A percentile compares a stretch with the other conserved stretches of the same genome.
phyloP scores from a whole-genome alignment of 2,113 vertebrate species.

The Petrocephalus zakoni region DNA sequence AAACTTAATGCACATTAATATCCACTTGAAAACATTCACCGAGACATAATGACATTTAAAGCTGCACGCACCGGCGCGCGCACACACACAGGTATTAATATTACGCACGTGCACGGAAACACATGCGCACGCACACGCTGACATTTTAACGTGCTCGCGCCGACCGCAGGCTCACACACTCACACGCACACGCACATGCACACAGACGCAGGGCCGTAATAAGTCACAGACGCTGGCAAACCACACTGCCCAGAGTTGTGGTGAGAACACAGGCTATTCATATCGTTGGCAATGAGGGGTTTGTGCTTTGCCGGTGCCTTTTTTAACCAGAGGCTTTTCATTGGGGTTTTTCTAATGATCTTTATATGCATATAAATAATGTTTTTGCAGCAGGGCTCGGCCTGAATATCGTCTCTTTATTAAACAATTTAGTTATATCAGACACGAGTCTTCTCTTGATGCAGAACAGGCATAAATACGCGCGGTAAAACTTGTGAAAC shows the following conservation, averaged over 20 bases:
- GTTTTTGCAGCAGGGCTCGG: background rate
- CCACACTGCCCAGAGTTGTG: constrained; percentile 48
- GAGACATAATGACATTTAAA: constrained; percentile 8
- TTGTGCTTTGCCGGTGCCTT: constrained; percentile 41
- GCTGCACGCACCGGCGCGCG: constrained; percentile 1
- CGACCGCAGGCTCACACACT: constrained; percentile 1
- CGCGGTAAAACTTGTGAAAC: background rate
- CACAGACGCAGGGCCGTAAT: constrained; percentile 64
- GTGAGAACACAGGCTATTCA: constrained; percentile 67
- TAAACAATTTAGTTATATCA: background rate
- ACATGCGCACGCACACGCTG: constrained; percentile 37
- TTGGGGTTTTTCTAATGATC: constrained; percentile 15
- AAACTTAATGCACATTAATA: background rate
- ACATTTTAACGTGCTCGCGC: constrained; percentile 12
- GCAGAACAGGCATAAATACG: background rate
- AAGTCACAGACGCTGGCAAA: constrained; percentile 66
- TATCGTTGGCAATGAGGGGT: constrained; percentile 67
- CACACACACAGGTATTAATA: constrained; percentile 26
- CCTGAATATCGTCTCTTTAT: constrained; percentile 11
- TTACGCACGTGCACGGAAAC: constrained; percentile 32
- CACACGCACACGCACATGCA: constrained; percentile 48
- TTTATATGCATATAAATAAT: constrained; percentile 30
- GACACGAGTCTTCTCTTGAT: background rate
- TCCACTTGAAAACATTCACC: background rate
- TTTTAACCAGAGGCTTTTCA: constrained; percentile 43